Conservation (phyloP, 2,113 vertebrate genomes). For the Muscicapa adusta region DNA sequence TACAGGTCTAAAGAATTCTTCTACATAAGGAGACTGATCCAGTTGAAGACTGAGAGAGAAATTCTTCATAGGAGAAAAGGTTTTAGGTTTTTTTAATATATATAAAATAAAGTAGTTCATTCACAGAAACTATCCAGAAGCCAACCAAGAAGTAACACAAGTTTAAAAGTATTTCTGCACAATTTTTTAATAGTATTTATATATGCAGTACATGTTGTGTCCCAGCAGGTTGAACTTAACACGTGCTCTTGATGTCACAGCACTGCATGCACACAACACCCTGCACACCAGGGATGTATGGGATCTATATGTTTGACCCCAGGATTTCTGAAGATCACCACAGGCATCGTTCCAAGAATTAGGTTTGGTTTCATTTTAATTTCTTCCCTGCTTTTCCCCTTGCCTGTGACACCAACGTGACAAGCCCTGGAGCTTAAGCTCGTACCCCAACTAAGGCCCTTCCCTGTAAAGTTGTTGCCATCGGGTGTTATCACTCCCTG, state of each 20-base stretch:
- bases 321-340: not conserved
- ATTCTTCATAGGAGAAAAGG: not conserved
- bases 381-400: not conserved
- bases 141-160: not conserved
- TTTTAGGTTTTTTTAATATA: too few relatives aligned
- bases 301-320: not conserved
- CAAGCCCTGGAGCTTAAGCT: not conserved
- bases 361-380: not conserved
- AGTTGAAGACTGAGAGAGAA: not conserved
- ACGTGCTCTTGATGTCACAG: accelerated
- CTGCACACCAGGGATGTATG: not conserved
- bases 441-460: not conserved
- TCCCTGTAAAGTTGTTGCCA: not conserved
- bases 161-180: not conserved
- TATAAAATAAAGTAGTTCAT: not conserved
- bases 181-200: not conserved
- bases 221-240: not conserved
- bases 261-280: not conserved
- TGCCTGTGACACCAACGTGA: not conserved
- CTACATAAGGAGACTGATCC: not conserved
- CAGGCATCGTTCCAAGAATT: not conserved
- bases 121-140: not conserved
- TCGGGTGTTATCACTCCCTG: not conserved
- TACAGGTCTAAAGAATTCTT: not conserved
- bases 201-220: not conserved